Conservation (phyloP, 2,113 vertebrate genomes). For the Heterotis niloticus region DNA sequence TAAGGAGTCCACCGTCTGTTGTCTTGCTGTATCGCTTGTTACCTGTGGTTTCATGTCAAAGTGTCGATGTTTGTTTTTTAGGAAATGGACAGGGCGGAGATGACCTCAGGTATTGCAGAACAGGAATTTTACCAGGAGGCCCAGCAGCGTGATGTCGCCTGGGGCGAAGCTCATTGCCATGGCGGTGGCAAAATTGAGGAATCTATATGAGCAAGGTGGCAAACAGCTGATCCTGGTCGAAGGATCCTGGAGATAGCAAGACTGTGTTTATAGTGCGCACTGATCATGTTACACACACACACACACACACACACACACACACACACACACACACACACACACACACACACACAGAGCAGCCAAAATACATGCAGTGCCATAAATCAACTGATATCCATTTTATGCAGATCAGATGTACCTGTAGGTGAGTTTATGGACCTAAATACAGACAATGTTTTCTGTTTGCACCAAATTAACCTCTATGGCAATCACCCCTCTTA, state of each 20-base stretch:
- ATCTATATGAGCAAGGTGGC: slow-evolving; percentile 54
- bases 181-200: slow-evolving; percentile 47
- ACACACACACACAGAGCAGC: too few relatives aligned
- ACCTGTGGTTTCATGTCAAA: background rate
- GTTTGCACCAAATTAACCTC: too few relatives aligned
- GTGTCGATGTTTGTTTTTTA: slow-evolving; percentile 11
- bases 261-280: too few relatives aligned
- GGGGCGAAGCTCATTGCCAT: slow-evolving; percentile 56
- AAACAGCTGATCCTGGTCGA: slow-evolving; percentile 39
- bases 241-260: too few relatives aligned
- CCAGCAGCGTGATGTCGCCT: slow-evolving; percentile 54
- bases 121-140: slow-evolving; percentile 69
- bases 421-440: too few relatives aligned
- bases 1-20: background rate
- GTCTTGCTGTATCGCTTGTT: background rate
- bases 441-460: too few relatives aligned
- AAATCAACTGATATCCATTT: too few relatives aligned
- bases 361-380: too few relatives aligned
- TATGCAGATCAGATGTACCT: too few relatives aligned
- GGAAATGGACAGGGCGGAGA: slow-evolving; percentile 42
- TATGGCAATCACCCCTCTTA: background rate
- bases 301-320: too few relatives aligned
- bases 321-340: too few relatives aligned
- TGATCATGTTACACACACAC: too few relatives aligned
- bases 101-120: slow-evolving; percentile 40